Evolutionary conservation across 2,888 invertebrate species (phyloP).

Genomic region (Sepiola atlantica): DNA sequence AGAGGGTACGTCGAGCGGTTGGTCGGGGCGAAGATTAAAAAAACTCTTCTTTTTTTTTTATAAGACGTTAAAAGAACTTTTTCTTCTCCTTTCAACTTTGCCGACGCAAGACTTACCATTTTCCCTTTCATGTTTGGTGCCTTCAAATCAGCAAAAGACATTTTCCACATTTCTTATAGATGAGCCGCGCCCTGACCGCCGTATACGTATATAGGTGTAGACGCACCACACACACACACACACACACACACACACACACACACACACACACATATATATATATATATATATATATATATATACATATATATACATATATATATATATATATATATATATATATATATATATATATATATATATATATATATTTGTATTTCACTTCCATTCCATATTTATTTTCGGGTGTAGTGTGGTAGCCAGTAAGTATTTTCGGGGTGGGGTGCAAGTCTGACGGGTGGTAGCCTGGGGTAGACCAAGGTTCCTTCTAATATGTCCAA

Average conservation of each 20-base stretch:
- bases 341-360: not conserved
- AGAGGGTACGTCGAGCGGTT: too few relatives aligned
- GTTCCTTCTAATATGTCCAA: not conserved
- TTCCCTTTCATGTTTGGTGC: not conserved
- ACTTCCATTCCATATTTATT: not conserved
- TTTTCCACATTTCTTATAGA: not conserved
- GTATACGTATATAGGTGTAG: too few relatives aligned
- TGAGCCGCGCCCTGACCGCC: too few relatives aligned
- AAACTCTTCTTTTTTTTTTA: not conserved
- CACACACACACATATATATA: too few relatives aligned
- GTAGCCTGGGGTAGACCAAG: not conserved
- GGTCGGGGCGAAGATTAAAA: not conserved
- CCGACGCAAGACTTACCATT: slow-evolving; percentile 21
- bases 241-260: not conserved
- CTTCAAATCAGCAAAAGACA: not conserved
- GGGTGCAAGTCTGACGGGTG: not conserved
- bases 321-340: not conserved
- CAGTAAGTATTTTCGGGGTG: not conserved
- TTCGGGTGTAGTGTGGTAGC: not conserved
- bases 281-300: not conserved
- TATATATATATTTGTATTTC: not conserved
- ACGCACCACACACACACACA: too few relatives aligned
- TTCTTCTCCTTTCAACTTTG: slow-evolving; percentile 15
- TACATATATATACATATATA: not conserved
- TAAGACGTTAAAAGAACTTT: not conserved